phyloP scores from a whole-genome alignment of 2,888 invertebrate genomes.

The Endomychus coccineus region DNA sequence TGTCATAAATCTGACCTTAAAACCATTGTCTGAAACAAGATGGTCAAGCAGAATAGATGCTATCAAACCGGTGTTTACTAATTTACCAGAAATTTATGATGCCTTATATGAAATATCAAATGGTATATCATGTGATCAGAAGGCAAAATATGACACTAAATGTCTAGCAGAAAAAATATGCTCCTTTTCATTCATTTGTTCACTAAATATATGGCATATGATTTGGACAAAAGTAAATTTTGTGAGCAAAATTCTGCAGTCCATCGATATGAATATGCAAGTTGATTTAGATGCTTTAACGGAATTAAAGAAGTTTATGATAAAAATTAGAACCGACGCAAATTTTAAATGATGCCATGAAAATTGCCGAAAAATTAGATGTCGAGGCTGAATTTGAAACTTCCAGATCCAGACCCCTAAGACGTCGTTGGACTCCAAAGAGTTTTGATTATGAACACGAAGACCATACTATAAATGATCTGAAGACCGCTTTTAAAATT shows the following conservation, averaged over 20 bases:
- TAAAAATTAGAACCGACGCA: conserved; percentile 19
- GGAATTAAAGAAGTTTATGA: conserved; percentile 21
- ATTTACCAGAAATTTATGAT: too few species aligned
- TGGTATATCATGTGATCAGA: too few species aligned
- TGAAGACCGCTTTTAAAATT: conserved; percentile 20
- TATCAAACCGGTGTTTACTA: conserved; percentile 13
- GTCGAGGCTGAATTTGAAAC: conserved; percentile 21
- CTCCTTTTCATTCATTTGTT: too few species aligned
- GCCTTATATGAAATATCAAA: too few species aligned
- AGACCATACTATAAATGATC: conserved; percentile 17
- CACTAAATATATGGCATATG: conserved; percentile 19
- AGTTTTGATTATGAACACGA: conserved; percentile 23
- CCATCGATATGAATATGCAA: conserved; percentile 22
- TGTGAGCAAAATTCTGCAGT: conserved; percentile 20
- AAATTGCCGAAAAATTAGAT: conserved; percentile 24
- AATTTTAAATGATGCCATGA: conserved; percentile 19
- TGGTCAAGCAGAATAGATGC: conserved; percentile 15
- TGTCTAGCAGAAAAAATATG: too few species aligned
- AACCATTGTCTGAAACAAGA: conserved; percentile 15
- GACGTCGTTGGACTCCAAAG: conserved; percentile 20
- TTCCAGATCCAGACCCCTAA: conserved; percentile 19
- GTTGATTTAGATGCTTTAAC: conserved; percentile 22
- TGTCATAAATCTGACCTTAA: conserved; percentile 11
- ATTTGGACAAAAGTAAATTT: conserved; percentile 22
- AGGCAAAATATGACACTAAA: too few species aligned